Conservation (phyloP, 2,113 vertebrate genomes). For the Eclectus roratus region DNA sequence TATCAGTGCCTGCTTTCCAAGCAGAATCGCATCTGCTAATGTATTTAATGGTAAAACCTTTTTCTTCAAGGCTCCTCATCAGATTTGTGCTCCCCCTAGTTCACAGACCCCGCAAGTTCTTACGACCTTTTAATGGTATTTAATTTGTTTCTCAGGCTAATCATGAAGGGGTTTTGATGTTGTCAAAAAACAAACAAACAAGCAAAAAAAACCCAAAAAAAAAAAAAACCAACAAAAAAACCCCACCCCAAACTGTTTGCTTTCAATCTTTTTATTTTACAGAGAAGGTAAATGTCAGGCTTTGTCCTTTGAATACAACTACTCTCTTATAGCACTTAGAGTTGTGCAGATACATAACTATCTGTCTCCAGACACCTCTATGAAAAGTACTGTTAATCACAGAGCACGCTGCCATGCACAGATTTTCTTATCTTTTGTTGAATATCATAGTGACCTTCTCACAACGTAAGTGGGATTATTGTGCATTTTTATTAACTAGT, state of each 20-base stretch:
- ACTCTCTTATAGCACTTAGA: background rate
- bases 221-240: no score
- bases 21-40: background rate
- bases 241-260: background rate
- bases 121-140: slow-evolving; percentile 9
- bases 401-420: background rate
- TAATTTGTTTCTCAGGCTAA: background rate
- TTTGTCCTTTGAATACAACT: background rate
- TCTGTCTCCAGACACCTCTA: background rate
- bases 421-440: background rate
- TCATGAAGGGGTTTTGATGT: background rate
- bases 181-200: background rate
- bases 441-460: background rate
- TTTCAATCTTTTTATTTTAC: background rate
- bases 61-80: background rate
- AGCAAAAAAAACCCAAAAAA: no score
- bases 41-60: background rate
- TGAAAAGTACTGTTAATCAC: background rate
- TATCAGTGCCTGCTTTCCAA: background rate
- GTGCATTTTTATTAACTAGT: background rate
- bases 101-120: background rate
- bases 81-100: background rate
- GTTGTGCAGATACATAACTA: background rate
- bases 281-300: slow-evolving; percentile 19
- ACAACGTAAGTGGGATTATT: background rate